phyloP scores from a whole-genome alignment of 2,113 vertebrate species.

The Pholis gunnellus region DNA sequence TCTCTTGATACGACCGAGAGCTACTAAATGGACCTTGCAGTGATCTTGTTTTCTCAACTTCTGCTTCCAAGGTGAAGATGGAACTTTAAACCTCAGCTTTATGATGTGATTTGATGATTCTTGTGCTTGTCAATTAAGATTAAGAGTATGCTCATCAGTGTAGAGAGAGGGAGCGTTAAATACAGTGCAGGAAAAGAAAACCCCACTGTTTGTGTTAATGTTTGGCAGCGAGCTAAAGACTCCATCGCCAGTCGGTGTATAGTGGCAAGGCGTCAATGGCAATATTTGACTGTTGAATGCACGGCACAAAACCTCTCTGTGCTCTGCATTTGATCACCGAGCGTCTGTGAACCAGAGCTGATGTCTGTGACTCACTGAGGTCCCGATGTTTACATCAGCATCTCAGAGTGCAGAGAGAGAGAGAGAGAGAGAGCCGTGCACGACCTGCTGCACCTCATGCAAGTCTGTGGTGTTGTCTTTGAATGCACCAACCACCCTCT shows the following conservation, averaged over 20 bases:
- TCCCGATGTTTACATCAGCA: slow-evolving; percentile 35
- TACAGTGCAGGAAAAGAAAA: background rate
- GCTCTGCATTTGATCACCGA: slow-evolving; percentile 32
- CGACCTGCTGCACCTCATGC: slow-evolving; percentile 20
- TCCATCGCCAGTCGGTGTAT: slow-evolving; percentile 13
- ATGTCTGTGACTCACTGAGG: slow-evolving; percentile 37
- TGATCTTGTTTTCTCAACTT: background rate
- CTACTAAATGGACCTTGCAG: background rate
- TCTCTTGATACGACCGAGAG: background rate
- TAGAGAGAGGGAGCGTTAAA: background rate
- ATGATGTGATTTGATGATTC: background rate
- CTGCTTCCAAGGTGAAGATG: background rate
- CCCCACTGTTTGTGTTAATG: background rate
- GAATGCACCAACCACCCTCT: slow-evolving; percentile 19
- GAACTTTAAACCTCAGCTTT: background rate
- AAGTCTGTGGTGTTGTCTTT: slow-evolving; percentile 31
- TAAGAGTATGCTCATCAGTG: background rate
- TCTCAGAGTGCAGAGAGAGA: slow-evolving; percentile 16
- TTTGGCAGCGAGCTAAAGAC: slow-evolving; percentile 48
- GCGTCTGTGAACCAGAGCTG: slow-evolving; percentile 22
- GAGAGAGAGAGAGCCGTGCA: background rate
- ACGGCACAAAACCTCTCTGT: slow-evolving; percentile 51
- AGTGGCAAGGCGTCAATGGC: slow-evolving; percentile 45
- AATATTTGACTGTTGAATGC: slow-evolving; percentile 46
- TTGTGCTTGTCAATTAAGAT: background rate